phyloP scores from a whole-genome alignment of 1,140 invertebrate species.

The Chironomus tepperi region DNA sequence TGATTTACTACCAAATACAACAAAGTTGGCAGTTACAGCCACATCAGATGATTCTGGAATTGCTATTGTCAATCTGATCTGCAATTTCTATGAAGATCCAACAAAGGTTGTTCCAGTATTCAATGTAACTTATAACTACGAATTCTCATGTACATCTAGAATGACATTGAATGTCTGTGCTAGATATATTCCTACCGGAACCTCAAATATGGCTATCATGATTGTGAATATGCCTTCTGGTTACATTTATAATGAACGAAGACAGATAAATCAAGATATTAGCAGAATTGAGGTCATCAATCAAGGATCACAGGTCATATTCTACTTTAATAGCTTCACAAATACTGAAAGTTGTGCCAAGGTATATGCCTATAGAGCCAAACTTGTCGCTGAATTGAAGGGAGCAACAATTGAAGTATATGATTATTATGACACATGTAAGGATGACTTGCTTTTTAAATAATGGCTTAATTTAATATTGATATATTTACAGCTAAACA shows the following conservation, averaged over 20 bases:
- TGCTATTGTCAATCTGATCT: background rate
- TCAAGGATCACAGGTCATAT: background rate
- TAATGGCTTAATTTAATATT: background rate
- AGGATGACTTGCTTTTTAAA: background rate
- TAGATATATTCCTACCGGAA: background rate
- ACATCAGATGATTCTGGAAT: background rate
- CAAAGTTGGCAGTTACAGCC: background rate
- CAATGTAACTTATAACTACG: background rate
- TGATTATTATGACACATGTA: constrained; percentile 18
- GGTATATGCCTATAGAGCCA: background rate
- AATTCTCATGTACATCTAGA: background rate
- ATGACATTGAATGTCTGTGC: background rate
- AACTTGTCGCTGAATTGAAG: background rate
- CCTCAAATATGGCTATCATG: background rate
- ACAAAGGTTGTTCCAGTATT: background rate
- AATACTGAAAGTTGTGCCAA: background rate
- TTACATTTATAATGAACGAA: background rate
- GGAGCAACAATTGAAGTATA: background rate
- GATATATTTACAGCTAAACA: background rate
- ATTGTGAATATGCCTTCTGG: background rate
- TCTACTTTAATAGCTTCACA: background rate
- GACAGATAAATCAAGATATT: background rate
- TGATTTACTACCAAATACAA: constrained; percentile 30
- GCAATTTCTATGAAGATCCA: constrained; percentile 4
- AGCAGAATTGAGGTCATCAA: background rate